Conservation (phyloP, 2,113 vertebrate species). For the Eulemur rufifrons region DNA sequence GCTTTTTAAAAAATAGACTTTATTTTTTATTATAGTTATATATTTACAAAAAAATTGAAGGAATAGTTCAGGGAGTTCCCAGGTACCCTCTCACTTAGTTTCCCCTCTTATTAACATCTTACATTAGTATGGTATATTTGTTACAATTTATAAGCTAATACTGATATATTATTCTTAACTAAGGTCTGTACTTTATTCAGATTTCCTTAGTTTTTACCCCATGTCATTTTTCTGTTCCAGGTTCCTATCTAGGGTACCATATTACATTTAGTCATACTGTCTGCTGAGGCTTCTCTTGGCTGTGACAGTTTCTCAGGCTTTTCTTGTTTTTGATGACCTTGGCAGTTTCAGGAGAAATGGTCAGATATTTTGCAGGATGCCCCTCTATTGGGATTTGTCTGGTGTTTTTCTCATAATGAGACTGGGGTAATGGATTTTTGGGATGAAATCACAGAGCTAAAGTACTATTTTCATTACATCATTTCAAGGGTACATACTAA, state of each 20-base stretch:
- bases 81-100: neutral
- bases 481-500: neutral
- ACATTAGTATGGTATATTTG: neutral
- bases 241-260: neutral
- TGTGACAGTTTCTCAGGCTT: neutral
- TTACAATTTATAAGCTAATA: neutral
- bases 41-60: neutral
- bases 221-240: neutral
- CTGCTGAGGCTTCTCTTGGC: neutral
- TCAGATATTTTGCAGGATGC: neutral
- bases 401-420: neutral
- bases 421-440: neutral
- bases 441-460: neutral
- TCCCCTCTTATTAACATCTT: neutral
- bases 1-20: neutral
- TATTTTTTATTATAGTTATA: constrained; percentile 6
- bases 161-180: neutral
- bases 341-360: neutral
- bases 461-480: neutral
- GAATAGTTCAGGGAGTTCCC: neutral
- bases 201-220: neutral
- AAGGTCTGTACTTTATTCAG: neutral
- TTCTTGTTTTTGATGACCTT: neutral
- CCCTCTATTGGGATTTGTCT: neutral
- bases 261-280: neutral